Percentiles rank a stretch among this genome's conserved stretches.
Evolutionary conservation across 2,797 vertebrate species (phyloP).

Genomic region (Brachyrhaphis roseni): DNA sequence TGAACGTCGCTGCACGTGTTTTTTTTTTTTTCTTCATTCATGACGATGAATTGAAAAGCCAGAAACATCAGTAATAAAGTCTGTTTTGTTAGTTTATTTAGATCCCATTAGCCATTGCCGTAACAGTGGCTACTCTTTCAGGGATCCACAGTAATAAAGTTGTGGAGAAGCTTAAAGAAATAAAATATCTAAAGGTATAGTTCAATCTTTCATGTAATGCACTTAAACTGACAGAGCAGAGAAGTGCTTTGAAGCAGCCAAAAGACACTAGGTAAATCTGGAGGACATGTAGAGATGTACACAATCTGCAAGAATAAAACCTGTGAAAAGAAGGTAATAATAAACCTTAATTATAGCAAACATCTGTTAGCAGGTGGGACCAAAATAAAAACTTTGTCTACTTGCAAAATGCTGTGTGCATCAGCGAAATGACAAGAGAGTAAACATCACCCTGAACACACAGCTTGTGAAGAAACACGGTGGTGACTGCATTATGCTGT

Average conservation of each 20-base stretch:
- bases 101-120: no score
- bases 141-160: neutral
- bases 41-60: neutral
- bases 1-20: no score
- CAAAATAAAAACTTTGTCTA: neutral
- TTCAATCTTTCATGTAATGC: neutral
- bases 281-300: neutral
- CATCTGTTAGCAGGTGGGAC: neutral
- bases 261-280: neutral
- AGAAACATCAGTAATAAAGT: neutral
- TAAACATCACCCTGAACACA: neutral
- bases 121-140: no score
- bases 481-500: neutral
- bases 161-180: neutral
- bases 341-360: neutral
- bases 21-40: no score
- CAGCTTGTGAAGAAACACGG: neutral
- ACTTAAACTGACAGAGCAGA: neutral
- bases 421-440: neutral
- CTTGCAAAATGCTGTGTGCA: neutral
- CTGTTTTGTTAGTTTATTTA: no score
- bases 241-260: neutral
- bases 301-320: neutral
- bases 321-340: neutral
- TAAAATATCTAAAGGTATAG: no score